Evolutionary conservation across 2,888 invertebrate genomes (phyloP).

Genomic region (Azorinus chamasolen): DNA sequence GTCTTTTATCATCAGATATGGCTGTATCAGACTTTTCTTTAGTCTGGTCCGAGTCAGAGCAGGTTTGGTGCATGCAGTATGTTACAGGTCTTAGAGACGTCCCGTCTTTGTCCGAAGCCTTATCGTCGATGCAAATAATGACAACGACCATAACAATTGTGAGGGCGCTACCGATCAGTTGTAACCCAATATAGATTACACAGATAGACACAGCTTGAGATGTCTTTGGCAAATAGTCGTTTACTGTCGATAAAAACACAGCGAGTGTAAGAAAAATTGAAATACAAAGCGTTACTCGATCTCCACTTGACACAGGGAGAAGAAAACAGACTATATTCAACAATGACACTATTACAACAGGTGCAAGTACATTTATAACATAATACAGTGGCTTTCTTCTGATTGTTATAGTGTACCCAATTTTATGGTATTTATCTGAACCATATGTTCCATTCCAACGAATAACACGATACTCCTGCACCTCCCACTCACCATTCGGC

Average conservation of each 20-base stretch:
- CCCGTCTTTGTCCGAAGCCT: no score
- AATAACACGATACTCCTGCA: neutral
- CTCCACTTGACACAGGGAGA: conserved; percentile 57
- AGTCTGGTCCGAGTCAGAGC: no score
- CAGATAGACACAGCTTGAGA: conserved; percentile 57
- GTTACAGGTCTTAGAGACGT: no score
- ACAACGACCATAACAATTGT: no score
- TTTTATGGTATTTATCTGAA: conserved; percentile 2
- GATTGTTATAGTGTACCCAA: conserved; percentile 30
- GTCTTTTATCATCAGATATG: no score
- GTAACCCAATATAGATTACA: conserved; percentile 34
- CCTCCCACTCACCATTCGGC: conserved; percentile 17
- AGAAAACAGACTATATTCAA: conserved; percentile 61
- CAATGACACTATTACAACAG: conserved; percentile 49
- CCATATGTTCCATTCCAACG: neutral
- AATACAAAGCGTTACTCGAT: conserved; percentile 57
- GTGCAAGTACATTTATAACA: conserved; percentile 57
- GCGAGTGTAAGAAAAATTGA: conserved; percentile 63
- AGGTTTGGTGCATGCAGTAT: no score
- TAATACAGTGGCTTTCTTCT: conserved; percentile 51
- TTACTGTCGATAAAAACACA: conserved; percentile 58
- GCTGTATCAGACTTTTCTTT: no score
- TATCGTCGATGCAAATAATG: no score
- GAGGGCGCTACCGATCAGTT: no score
- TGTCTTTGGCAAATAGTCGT: conserved; percentile 47